phyloP scores from a whole-genome alignment of 64 coral and sea anemone genomes.

The Pocillopora damicornis region DNA sequence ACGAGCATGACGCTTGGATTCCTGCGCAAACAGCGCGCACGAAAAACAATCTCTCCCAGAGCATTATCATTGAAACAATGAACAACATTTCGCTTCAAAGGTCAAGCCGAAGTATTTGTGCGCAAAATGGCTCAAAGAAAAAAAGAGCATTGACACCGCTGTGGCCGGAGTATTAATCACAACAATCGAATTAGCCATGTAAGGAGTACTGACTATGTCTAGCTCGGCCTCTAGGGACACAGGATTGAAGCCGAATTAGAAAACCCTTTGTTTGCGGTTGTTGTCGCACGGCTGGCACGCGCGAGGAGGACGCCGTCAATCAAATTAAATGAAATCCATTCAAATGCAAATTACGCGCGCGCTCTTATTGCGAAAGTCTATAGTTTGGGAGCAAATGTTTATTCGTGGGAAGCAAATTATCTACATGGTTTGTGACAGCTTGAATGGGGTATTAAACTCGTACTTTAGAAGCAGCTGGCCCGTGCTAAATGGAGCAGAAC shows the following conservation, averaged over 20 bases:
- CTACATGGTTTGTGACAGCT: conserved; percentile 28
- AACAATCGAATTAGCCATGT: conserved; percentile 6
- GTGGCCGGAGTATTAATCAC: background rate
- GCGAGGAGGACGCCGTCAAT: conserved; percentile 70
- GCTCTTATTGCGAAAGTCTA: conserved; percentile 37
- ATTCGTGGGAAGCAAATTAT: conserved; percentile 42
- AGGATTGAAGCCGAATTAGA: conserved; percentile 26
- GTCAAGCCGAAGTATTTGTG: conserved; percentile 24
- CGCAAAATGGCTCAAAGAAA: background rate
- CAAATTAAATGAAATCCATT: conserved; percentile 51
- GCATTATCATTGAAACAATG: conserved; percentile 18
- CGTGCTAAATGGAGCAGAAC: conserved; percentile 27
- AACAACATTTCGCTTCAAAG: conserved; percentile 27
- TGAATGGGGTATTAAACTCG: conserved; percentile 41
- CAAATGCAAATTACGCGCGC: conserved; percentile 58
- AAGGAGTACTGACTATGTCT: background rate
- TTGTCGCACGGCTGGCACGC: conserved; percentile 71
- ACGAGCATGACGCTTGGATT: background rate
- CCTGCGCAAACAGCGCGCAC: background rate
- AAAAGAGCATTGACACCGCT: conserved; percentile 21
- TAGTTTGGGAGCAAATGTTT: conserved; percentile 55
- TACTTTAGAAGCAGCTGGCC: conserved; percentile 37
- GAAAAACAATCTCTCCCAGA: background rate
- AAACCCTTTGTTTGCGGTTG: conserved; percentile 37
- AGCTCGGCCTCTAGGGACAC: conserved; percentile 33